Percentiles rank a stretch among this genome's conserved stretches.
Evolutionary conservation across 2,888 invertebrate species (phyloP).

Genomic region (Boloria euphrosyne): DNA sequence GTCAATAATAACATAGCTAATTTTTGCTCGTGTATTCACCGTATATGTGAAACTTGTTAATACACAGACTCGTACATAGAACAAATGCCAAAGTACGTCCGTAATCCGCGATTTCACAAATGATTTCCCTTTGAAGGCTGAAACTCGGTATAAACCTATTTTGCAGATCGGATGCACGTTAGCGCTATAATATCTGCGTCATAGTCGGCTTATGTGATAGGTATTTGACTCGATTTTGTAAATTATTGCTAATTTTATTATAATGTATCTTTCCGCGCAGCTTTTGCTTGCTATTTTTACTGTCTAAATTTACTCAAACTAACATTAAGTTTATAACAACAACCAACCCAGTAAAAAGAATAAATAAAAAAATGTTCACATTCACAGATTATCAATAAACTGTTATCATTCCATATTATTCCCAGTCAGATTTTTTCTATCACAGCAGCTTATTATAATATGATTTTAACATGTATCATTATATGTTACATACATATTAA

Average conservation of each 20-base stretch:
- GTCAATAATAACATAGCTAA: not conserved
- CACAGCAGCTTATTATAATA: too few species aligned
- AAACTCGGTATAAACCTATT: constrained; percentile 19
- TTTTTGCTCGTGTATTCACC: not conserved
- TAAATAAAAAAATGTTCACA: too few species aligned
- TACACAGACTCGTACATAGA: constrained; percentile 10
- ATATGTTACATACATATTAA: not conserved
- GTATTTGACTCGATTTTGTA: not conserved
- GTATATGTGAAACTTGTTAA: not conserved
- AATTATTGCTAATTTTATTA: not conserved
- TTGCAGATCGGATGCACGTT: constrained; percentile 9
- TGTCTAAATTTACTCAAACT: too few species aligned
- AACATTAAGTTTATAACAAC: too few species aligned
- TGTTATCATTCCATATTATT: too few species aligned
- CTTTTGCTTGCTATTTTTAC: too few species aligned
- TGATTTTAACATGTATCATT: too few species aligned
- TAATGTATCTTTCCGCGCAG: too few species aligned
- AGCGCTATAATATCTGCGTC: constrained; percentile 10
- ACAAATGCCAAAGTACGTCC: constrained; percentile 24
- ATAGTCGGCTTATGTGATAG: constrained; percentile 2
- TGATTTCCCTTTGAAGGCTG: constrained; percentile 30
- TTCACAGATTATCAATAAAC: too few species aligned
- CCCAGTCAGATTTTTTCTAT: too few species aligned
- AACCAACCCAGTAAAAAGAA: too few species aligned
- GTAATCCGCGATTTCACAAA: constrained; percentile 34